These are phyloP conservation scores for Saccostrea cuccullata DNA, from an alignment of 1,140 invertebrate species.

Conservation along the genomic window DNA sequence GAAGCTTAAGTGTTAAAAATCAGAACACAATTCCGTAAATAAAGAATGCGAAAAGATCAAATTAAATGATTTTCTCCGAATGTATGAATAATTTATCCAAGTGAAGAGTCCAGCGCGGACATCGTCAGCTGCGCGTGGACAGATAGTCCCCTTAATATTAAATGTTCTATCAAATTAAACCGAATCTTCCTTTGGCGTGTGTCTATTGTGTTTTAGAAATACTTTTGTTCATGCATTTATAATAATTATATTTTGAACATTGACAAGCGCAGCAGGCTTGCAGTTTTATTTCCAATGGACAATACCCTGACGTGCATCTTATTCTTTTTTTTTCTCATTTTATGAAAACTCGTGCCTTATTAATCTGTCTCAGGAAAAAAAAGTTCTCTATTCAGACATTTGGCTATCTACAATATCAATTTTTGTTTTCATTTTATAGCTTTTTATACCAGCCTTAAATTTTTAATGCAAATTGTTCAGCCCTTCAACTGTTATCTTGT, in stretches of 20 bases:
- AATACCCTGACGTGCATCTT: background rate
- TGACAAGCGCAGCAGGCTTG: slow-evolving; percentile 11
- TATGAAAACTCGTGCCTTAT: too few species aligned
- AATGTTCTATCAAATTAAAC: slow-evolving; percentile 35
- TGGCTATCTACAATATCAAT: too few species aligned
- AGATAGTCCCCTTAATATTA: slow-evolving; percentile 31
- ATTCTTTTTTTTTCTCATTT: background rate
- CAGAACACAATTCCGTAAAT: slow-evolving; percentile 23
- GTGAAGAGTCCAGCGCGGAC: slow-evolving; percentile 14
- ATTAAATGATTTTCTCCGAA: slow-evolving; percentile 29
- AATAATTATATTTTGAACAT: slow-evolving; percentile 23
- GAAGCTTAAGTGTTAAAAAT: slow-evolving; percentile 31
- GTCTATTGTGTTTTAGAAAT: slow-evolving; percentile 25
- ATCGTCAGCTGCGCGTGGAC: slow-evolving; percentile 11
- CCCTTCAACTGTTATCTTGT: too few species aligned
- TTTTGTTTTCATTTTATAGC: too few species aligned
- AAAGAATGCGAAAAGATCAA: slow-evolving; percentile 36
- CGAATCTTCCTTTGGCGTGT: slow-evolving; percentile 13
- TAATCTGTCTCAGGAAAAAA: too few species aligned
- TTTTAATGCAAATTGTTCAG: too few species aligned
- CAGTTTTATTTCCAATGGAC: slow-evolving; percentile 25
- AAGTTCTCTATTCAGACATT: too few species aligned
- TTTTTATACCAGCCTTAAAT: too few species aligned
- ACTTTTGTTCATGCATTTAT: slow-evolving; percentile 11
- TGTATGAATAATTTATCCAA: slow-evolving; percentile 31